Base-by-base conservation (phyloP, 2,113 vertebrate genomes). In the Menidia beryllina region DNA sequence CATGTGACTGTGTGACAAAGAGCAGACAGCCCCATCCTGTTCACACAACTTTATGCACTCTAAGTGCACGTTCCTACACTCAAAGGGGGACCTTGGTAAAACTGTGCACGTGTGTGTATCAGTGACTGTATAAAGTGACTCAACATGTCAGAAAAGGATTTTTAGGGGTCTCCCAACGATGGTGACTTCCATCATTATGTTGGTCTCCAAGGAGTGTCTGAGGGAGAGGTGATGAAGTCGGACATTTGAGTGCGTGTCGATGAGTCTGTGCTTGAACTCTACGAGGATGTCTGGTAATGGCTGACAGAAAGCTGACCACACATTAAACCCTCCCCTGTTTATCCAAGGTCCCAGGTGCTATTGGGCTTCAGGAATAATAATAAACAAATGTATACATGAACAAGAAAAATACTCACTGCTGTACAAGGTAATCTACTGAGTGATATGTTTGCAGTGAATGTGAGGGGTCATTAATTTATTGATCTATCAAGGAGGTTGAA, bases 271-370 rank as follows among this genome's bases (percentile, higher is more conserved):
- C 64, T 50, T 21, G 19, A 17, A 38, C 20, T 13, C 17, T 27
- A 15, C 17, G 57, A 20, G 19, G 21, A 27, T 45, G 65, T 79
- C 56, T 52, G 59, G 47, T 60, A 71, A 75, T n/a, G 64, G 51
- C 61, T 72, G 23, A 38, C 58, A 19, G 48, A 82, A 51, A 58
- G 76, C 27, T 69, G 74, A 71, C 41, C 25, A 38, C 58, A 57
- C 61, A 78, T 81, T 84, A 79, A 90, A 72, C 80, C 53, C 75
- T 68, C 26, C 48, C 50, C 43, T 84, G 84, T 92, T 91, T 90
- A 86, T 70, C 64, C 50, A 90, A 86, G 71, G 78, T 81, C 88
- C 79, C 85, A 58, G 74, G 64, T 41, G 25, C 75, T 77, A 69
- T 80, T 74, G 43, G 59, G 80, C 65, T 69, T 64, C 62, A 67